phyloP scores from a whole-genome alignment of 2,888 invertebrate genomes.

The Cephus pulcher region DNA sequence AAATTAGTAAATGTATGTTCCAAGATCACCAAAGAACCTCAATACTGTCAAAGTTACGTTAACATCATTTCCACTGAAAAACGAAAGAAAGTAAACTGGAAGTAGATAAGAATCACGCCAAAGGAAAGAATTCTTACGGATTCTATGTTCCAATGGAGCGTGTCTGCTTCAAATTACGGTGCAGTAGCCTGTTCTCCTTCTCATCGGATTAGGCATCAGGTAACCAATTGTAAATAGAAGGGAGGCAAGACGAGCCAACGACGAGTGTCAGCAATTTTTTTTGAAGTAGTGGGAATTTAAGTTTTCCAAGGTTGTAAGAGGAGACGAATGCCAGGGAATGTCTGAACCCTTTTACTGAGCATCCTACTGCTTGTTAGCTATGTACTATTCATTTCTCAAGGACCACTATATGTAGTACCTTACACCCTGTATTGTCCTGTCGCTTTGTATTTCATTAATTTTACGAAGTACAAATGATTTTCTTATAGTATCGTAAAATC shows the following conservation, averaged over 20 bases:
- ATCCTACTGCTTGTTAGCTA: background rate
- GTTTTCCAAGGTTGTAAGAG: constrained; percentile 52
- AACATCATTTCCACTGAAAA: background rate
- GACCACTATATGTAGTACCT: background rate
- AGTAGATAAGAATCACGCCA: background rate
- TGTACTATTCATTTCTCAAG: background rate
- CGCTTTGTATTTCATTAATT: background rate
- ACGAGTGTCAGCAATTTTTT: constrained; percentile 14
- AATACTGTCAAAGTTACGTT: background rate
- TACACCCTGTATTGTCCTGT: background rate
- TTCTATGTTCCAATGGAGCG: background rate
- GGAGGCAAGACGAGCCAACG: constrained; percentile 18
- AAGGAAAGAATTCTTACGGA: background rate
- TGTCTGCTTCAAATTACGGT: constrained; percentile 33
- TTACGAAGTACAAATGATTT: background rate
- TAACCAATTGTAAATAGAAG: constrained; percentile 52
- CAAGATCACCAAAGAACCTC: background rate
- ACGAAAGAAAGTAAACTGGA: background rate
- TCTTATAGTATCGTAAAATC: no score
- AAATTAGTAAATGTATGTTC: background rate
- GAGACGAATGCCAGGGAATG: constrained; percentile 47
- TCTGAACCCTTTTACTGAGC: constrained; percentile 16
- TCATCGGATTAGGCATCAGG: constrained; percentile 45
- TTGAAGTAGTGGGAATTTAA: constrained; percentile 41
- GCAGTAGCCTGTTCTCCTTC: background rate